phyloP scores from a whole-genome alignment of 2,113 vertebrate species.

The Octodon degus region DNA sequence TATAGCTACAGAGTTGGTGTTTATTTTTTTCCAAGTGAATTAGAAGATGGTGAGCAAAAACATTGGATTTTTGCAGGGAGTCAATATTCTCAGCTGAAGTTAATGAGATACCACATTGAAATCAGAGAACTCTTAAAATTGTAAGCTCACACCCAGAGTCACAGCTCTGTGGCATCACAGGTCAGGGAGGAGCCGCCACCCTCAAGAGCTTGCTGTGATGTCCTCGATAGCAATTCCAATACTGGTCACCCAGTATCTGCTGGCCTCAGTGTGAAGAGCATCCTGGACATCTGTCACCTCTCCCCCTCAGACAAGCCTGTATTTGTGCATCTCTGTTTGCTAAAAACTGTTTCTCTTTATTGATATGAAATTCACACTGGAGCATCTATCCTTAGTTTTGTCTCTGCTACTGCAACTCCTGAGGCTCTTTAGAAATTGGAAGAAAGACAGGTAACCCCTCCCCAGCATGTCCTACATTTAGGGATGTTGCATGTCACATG shows the following conservation, averaged over 20 bases:
- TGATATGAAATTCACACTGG: not conserved
- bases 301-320: not conserved
- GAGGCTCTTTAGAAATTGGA: not conserved
- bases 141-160: not conserved
- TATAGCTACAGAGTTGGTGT: constrained; percentile 60
- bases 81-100: constrained; percentile 56
- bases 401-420: not conserved
- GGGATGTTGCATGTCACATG: not conserved
- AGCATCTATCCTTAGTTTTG: not conserved
- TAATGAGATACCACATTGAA: constrained; percentile 61
- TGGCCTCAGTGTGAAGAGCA: not conserved
- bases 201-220: not conserved
- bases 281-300: fast-evolving
- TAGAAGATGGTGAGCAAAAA: constrained; percentile 63
- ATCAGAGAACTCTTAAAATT: constrained; percentile 56
- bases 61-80: constrained; percentile 47
- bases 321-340: not conserved
- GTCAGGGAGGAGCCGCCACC: not conserved
- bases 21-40: constrained; percentile 73
- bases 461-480: not conserved
- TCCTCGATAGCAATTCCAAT: not conserved
- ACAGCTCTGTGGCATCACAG: not conserved
- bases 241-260: not conserved
- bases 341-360: not conserved
- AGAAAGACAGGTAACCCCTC: not conserved